Evolutionary conservation across 2,888 invertebrate genomes (phyloP).

Genomic region (Hypomecis punctinalis): DNA sequence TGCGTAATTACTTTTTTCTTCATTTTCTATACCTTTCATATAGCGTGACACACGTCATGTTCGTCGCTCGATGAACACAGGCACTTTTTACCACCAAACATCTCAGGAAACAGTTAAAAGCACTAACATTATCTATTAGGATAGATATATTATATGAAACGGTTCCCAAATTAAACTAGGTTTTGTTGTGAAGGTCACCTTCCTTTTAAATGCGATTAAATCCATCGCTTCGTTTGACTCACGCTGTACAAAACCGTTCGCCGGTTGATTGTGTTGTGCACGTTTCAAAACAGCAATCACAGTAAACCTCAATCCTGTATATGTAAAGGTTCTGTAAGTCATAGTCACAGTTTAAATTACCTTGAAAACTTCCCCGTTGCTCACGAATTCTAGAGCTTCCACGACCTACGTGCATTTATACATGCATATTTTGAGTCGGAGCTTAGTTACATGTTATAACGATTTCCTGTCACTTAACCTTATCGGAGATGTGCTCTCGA

Average conservation of each 20-base stretch:
- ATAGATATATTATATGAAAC: constrained; percentile 44
- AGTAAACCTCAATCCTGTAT: constrained; percentile 4
- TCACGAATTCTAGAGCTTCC: neutral
- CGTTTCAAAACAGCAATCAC: constrained; percentile 12
- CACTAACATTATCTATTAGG: constrained; percentile 38
- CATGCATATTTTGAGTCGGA: constrained; percentile 22
- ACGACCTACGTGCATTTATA: neutral
- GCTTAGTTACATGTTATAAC: constrained; percentile 47
- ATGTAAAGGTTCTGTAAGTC: constrained; percentile 1
- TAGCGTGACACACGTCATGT: constrained; percentile 65
- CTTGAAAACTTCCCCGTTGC: constrained; percentile 3
- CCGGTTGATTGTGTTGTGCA: constrained; percentile 16
- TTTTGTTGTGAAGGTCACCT: constrained; percentile 44
- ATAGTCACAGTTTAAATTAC: neutral
- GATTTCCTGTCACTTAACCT: constrained; percentile 71
- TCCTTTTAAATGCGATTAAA: constrained; percentile 41
- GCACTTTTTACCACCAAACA: constrained; percentile 40
- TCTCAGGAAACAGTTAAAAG: constrained; percentile 45
- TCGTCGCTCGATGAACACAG: constrained; percentile 47
- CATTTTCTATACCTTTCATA: constrained; percentile 57
- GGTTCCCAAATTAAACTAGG: constrained; percentile 42
- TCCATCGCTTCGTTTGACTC: constrained; percentile 30
- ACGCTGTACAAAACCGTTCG: constrained; percentile 20
- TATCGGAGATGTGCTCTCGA: constrained; percentile 72
- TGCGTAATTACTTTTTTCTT: constrained; percentile 61